Evolutionary conservation across 2,113 vertebrate species (phyloP), one percentile per base, ranked within the genome.

Genomic region (Hippocampus zosterae): DNA sequence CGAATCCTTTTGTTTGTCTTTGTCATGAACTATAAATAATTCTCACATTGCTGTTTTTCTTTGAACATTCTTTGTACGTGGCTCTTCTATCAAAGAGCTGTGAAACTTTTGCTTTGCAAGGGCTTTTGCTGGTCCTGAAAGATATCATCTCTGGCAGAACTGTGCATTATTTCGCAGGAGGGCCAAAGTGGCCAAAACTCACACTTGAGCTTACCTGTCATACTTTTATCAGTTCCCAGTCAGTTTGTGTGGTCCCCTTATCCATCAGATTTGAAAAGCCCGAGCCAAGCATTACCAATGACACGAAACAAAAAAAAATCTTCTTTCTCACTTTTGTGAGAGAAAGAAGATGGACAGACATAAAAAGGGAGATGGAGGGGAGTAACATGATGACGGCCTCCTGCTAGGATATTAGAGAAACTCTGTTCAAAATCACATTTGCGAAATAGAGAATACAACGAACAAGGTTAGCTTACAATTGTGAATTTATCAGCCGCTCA

Each of bases 111-210:
- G 78, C 65, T n/a, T 48, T 64, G 79, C 65, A 64, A 29, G 78
- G 81, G 81, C 81, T 76, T 86, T 84, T 84, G 76, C 81, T 83
- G 74, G 76, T 77, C 71, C 74, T 87, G 82, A 86, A 72, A 73
- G 75, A 87, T 88, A 88, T 37, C 5, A 37, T 37, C 33, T 37
- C 6, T 37, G 33, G 33, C 5, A 37, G 5, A 37, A 37, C 33
- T 37, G 33, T 37, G 33, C 33, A 37, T 37, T 37, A 37, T 37
- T 37, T 37, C 33, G 33, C 33, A 6, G 33, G 33, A 37, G 33
- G 33, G 33, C 5, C 33, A 37, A 37, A 37, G 33, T 37, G 33
- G 33, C 33, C 33, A 37, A 37, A 37, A 0, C 33, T 37, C 5
- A 37, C 33, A 6, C 33, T 37, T 37, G 33, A 37, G 33, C 33